Base-by-base conservation (phyloP, 2,888 invertebrate genomes). In the Watsonalla binaria region DNA sequence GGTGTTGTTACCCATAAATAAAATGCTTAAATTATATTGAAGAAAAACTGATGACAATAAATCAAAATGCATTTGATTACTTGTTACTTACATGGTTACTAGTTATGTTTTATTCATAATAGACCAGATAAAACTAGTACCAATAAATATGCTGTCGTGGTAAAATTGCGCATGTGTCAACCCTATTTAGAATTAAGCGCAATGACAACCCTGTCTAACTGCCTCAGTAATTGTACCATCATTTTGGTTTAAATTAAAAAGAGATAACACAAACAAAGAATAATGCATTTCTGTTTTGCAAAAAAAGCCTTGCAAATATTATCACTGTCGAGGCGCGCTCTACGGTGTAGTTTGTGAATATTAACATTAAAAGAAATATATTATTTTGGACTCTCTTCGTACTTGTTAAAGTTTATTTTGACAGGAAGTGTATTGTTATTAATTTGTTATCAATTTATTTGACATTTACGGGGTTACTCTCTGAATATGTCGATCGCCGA, bases 161-260 rank as follows among this genome's bases (percentile, higher is more conserved):
- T 46, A 7, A 14, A 15, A 15, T 14, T 46, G 15, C 46, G 14
- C 14, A 14, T 6, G 8, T 15, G 46, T 46, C 46, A 46, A 14
- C 15, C 15, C 15, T 46, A 14, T 6, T 9, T 24, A 47, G 9
- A 24, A 47, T 14, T 13, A 6, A 46, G 14, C n/a, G 6, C 37
- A 37, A 9, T 49, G 37, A 49, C 49, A 49, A n/a, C 49, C 49
- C 49, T 49, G 37, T 37, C 37, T 15, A 15, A 49, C 49, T 39
- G 48, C 48, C 35, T n/a, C 37, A 15, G 15, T 39, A 49, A 49
- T 49, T 49, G 37, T 49, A 37, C 49, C 39, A 49, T 37, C 37
- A 49, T 49, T 49, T 49, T 8, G 49, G 13, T 35, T 13, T 11
- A 8, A 13, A 37, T 37, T 49, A 49, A 37, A 49, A 15, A 37